Evolutionary conservation across 2,888 invertebrate species (phyloP), one percentile per base, ranked within the genome.

Genomic region (Epicampocera succincta): DNA sequence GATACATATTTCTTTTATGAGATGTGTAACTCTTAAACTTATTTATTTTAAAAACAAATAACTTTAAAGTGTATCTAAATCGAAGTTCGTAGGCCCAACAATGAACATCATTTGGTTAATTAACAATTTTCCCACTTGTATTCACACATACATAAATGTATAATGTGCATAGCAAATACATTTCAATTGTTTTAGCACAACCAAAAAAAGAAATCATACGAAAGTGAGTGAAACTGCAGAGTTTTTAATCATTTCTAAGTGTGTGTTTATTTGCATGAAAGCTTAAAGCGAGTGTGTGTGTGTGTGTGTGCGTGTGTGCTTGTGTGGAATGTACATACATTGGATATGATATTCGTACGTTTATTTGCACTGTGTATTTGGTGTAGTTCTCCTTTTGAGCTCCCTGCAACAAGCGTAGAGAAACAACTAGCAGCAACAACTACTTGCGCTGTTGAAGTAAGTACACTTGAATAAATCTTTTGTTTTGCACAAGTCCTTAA

Each of bases 401-500:
- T 42, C 50, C 38, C 29, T 63, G 25, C 63, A 61, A 42, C 25
- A 42, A 38, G 60, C 29, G 42, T n/a, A 40, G 19, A 44, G 21
- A 33, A 33, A 9, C 3, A 9, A 33, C 33, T 33, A 21, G 11
- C 5, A 66, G 50, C 68, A 74, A 74, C 66, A 61, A 61, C 65
- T 80, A 68, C 61, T 65, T 56, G 44, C 72, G 50, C 60, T 61
- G 75, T 29, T 63, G 58, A 75, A 60, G 17, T 44, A 74, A 77
- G 65, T 65, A 74, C 40, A 73, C 81, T 77, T 77, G 73, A 74
- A 56, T 63, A 69, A 73, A 69, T 61, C 72, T 61, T 71, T 76
- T 72, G n/a, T 68, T 72, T 63, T 61, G 17, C 52, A 19, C 66
- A 66, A 74, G 56, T 81, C 68, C 77, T 77, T 58, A 56, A 68